Evolutionary conservation across 2,888 invertebrate species (phyloP).

Genomic region (Endotricha flammealis): DNA sequence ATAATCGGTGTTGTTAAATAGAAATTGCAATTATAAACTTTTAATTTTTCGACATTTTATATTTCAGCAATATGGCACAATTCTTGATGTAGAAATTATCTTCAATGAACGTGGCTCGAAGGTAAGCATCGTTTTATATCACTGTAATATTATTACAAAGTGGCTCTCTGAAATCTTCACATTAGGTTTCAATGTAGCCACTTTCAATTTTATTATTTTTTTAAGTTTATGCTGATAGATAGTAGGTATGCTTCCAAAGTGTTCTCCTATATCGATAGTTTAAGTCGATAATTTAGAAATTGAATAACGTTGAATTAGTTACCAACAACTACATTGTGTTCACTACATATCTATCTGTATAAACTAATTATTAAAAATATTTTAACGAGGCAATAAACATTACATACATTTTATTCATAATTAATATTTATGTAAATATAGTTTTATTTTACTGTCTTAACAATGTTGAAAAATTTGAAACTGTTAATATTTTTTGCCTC

Average conservation of each 20-base stretch:
- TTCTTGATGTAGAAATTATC: slow-evolving; percentile 99
- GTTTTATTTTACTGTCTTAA: too few species aligned
- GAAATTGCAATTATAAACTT: slow-evolving; percentile 25
- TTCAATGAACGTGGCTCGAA: slow-evolving; percentile 99
- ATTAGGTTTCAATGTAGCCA: slow-evolving; percentile 51
- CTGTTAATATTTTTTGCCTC: too few species aligned
- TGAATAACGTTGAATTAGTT: too few species aligned
- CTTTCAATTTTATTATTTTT: slow-evolving; percentile 20
- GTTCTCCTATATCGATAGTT: too few species aligned
- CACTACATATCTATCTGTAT: not conserved
- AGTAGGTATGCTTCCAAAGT: too few species aligned
- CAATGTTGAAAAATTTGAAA: too few species aligned
- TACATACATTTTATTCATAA: not conserved
- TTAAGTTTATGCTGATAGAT: not conserved
- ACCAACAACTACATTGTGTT: too few species aligned
- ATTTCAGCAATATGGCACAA: slow-evolving; percentile 98
- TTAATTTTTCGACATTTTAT: slow-evolving; percentile 56
- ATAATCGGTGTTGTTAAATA: slow-evolving; percentile 23
- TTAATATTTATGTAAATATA: not conserved
- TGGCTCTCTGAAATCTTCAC: slow-evolving; percentile 56
- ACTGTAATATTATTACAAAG: slow-evolving; percentile 27
- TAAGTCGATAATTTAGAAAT: too few species aligned
- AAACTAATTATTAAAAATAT: not conserved
- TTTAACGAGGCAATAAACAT: slow-evolving; percentile 14
- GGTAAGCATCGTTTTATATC: slow-evolving; percentile 83